Conservation (phyloP, 2,113 vertebrate species). For the Gymnogyps californianus region DNA sequence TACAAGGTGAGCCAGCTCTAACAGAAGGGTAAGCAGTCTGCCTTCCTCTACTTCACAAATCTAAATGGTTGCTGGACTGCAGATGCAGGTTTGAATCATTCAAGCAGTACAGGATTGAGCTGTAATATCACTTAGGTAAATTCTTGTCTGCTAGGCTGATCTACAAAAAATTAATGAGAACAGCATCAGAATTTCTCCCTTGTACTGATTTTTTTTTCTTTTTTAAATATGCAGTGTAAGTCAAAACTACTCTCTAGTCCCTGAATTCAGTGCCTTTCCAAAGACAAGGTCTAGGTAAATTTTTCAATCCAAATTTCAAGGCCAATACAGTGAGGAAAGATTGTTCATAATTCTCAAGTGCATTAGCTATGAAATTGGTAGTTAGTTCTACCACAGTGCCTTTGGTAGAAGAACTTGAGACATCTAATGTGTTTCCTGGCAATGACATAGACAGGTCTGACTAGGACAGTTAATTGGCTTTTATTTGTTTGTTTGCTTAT, state of each 20-base stretch:
- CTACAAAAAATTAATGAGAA: not conserved
- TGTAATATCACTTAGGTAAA: not conserved
- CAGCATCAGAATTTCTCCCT: not conserved
- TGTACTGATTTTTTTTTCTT: not conserved
- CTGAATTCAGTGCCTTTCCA: not conserved
- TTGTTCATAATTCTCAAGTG: not conserved
- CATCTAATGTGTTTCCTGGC: not conserved
- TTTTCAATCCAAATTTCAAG: not conserved
- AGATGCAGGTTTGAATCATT: not conserved
- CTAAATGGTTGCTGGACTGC: not conserved
- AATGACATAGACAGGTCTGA: not conserved
- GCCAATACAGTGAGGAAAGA: not conserved
- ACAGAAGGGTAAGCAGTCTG: not conserved
- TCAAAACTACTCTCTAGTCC: not conserved
- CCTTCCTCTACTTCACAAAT: not conserved
- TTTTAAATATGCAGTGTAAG: fast-evolving
- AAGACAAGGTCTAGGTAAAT: not conserved
- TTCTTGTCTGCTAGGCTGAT: not conserved
- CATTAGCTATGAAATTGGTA: not conserved
- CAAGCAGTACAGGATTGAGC: not conserved
- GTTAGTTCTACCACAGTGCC: not conserved
- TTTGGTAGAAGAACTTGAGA: not conserved
- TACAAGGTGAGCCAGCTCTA: not conserved
- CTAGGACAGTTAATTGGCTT: not conserved
- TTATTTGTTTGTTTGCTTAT: not conserved